Percentiles rank a stretch among this genome's conserved stretches.
Conservation (phyloP, 2,888 invertebrate species). For the Therioaphis trifolii region DNA sequence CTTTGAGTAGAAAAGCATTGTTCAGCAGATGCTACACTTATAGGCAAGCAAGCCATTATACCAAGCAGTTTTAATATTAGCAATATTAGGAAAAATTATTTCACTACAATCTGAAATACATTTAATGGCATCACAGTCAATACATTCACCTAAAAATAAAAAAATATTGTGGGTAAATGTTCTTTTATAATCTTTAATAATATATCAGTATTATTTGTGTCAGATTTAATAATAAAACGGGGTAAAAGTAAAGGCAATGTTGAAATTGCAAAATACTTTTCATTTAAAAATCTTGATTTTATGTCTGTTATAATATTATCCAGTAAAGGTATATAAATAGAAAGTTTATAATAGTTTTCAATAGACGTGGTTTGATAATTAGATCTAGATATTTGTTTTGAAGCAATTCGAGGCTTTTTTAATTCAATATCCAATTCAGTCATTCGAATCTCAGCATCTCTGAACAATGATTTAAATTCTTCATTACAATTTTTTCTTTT, state of each 20-base stretch:
- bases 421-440: constrained; percentile 21
- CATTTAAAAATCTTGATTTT: constrained; percentile 18
- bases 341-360: background rate
- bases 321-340: background rate
- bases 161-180: background rate
- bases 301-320: background rate
- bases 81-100: too few species aligned
- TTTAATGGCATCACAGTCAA: constrained; percentile 7
- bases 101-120: too few species aligned
- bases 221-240: constrained; percentile 28
- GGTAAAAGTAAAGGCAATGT: constrained; percentile 11
- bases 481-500: constrained; percentile 22
- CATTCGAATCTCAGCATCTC: constrained; percentile 1
- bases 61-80: too few species aligned
- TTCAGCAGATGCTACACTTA: too few species aligned
- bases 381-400: background rate
- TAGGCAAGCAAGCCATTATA: constrained; percentile 25
- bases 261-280: background rate
- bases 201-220: constrained; percentile 5
- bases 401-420: background rate
- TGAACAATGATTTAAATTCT: constrained; percentile 27
- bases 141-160: constrained; percentile 23
- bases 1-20: too few species aligned
- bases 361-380: background rate
- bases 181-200: constrained; percentile 36